phyloP scores from a whole-genome alignment of 2,113 vertebrate genomes.

The Abramis brama region DNA sequence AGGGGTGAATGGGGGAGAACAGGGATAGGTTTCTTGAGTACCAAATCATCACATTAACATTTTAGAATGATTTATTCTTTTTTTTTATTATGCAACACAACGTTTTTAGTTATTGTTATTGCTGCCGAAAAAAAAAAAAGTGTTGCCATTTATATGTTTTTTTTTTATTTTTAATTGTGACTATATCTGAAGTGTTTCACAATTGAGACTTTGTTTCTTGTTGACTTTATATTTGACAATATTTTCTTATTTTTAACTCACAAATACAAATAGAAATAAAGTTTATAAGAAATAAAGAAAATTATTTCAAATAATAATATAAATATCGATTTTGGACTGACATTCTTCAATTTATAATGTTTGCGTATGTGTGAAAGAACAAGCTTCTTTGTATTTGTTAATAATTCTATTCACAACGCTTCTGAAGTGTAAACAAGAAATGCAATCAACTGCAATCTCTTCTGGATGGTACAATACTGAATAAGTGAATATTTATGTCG shows the following conservation, averaged over 20 bases:
- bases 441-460: conserved; percentile 16
- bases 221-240: neutral
- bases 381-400: conserved; percentile 6
- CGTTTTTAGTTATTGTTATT: too few species aligned
- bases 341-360: neutral
- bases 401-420: neutral
- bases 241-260: neutral
- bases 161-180: too few species aligned
- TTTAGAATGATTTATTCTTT: neutral
- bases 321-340: neutral
- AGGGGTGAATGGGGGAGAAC: neutral
- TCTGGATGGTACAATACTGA: neutral
- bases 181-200: neutral
- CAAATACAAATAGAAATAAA: neutral
- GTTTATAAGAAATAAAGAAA: too few species aligned
- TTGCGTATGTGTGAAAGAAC: neutral
- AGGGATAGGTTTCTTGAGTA: neutral
- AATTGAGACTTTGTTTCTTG: neutral
- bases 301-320: neutral
- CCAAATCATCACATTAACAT: neutral
- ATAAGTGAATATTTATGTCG: conserved; percentile 11
- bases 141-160: neutral
- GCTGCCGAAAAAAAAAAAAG: neutral
- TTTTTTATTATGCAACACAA: neutral
- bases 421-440: conserved; percentile 20